Conservation (phyloP, 30 jellyfish, hydroid and myxozoan species). For the Catostylus mosaicus region DNA sequence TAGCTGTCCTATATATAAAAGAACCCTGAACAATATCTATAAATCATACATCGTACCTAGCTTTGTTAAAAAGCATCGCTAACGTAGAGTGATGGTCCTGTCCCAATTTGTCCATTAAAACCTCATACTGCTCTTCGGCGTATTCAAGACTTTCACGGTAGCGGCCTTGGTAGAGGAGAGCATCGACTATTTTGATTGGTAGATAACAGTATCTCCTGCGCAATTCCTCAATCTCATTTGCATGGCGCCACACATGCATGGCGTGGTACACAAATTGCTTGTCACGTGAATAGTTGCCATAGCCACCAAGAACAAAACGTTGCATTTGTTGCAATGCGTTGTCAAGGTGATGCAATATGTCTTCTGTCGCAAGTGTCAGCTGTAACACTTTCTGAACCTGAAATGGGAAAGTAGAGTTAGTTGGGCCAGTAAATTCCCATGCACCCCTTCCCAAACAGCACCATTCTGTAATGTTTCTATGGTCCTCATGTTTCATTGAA, state of each 20-base stretch:
- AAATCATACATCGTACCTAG: conserved; percentile 31
- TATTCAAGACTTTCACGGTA: conserved; percentile 29
- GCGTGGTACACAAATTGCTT: conserved; percentile 31
- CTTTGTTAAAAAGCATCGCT: conserved; percentile 35
- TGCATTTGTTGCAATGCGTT: conserved; percentile 24
- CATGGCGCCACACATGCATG: conserved; percentile 23
- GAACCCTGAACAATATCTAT: no score
- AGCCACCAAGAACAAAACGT: conserved; percentile 35
- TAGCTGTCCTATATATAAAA: no score
- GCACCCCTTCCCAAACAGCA: no score
- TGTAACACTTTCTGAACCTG: conserved; percentile 51
- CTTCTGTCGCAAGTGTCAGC: conserved; percentile 8
- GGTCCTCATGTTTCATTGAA: no score
- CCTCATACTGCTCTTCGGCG: neutral
- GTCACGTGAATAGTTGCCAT: conserved; percentile 26
- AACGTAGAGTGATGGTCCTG: conserved; percentile 31
- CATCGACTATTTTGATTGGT: conserved; percentile 46
- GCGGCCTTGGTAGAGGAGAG: conserved; percentile 43
- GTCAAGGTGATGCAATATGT: conserved; percentile 11
- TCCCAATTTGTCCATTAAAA: conserved; percentile 25
- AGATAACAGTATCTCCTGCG: conserved; percentile 20
- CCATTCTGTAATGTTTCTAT: no score
- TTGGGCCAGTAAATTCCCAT: no score
- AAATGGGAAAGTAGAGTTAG: neutral
- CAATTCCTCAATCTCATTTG: conserved; percentile 1